Percentiles rank a stretch among this genome's conserved stretches.
These are phyloP conservation scores for Mesoligia furuncula DNA, from an alignment of 2,888 invertebrate species.

Conservation along the genomic window DNA sequence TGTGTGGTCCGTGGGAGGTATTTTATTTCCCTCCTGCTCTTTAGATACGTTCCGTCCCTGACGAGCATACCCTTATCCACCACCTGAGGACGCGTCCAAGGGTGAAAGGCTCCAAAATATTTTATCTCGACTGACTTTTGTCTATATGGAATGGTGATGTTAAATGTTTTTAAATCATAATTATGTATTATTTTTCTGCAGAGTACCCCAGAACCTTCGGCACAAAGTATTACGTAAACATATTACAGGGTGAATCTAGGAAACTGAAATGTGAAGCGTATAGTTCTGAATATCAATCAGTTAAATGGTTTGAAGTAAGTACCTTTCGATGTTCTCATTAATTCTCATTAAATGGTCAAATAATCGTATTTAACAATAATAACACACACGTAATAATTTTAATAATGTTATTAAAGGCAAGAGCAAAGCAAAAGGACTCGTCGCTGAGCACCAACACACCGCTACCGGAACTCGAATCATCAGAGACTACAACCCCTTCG, in stretches of 20 bases:
- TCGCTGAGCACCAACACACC: neutral
- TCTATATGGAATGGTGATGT: no score
- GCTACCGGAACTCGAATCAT: neutral
- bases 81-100: neutral
- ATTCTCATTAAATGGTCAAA: neutral
- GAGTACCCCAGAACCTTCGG: slow-evolving; percentile 34
- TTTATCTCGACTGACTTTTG: neutral
- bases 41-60: neutral
- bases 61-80: neutral
- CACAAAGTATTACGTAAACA: slow-evolving; percentile 22
- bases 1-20: neutral
- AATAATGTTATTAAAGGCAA: slow-evolving; percentile 14
- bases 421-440: no score
- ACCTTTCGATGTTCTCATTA: neutral
- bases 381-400: neutral
- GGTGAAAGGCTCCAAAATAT: neutral
- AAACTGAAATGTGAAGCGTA: slow-evolving; percentile 46
- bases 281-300: slow-evolving; percentile 37
- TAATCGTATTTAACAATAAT: neutral
- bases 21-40: neutral
- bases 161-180: no score
- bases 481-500: neutral
- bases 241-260: slow-evolving; percentile 27
- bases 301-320: slow-evolving; percentile 60
- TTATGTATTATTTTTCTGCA: slow-evolving; percentile 13